These are phyloP conservation scores for Aspidiotus destructor DNA, from an alignment of 2,888 invertebrate genomes.

Conservation along the genomic window DNA sequence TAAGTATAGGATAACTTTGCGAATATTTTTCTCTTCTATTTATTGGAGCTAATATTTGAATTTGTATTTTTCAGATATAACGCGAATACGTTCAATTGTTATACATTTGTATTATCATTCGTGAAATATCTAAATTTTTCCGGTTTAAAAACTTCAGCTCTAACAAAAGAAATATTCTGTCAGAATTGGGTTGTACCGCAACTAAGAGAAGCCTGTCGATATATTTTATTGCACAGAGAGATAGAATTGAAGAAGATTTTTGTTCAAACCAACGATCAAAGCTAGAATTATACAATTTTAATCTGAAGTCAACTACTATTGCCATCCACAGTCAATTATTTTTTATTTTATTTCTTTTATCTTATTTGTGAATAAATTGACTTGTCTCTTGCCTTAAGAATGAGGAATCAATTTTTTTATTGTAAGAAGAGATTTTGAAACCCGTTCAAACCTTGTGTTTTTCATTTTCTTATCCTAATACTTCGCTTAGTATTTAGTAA, in stretches of 20 bases:
- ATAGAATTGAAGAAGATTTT: background rate
- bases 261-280: background rate
- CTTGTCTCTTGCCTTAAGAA: no score
- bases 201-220: constrained; percentile 11
- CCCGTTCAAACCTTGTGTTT: no score
- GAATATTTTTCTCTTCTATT: background rate
- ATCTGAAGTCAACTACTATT: no score
- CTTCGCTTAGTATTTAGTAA: no score
- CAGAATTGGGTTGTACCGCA: constrained; percentile 8
- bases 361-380: no score
- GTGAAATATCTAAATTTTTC: constrained; percentile 47
- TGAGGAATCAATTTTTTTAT: no score
- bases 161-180: constrained; percentile 14
- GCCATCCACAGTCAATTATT: no score
- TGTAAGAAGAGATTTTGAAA: no score
- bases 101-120: constrained; percentile 74
- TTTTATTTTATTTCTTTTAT: no score
- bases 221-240: constrained; percentile 12
- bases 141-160: background rate
- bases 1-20: background rate
- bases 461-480: no score
- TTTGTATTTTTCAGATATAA: constrained; percentile 49
- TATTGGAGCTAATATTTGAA: background rate
- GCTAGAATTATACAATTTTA: no score
- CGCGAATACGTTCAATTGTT: constrained; percentile 71